phyloP scores from a whole-genome alignment of 2,113 vertebrate genomes.

The Hiodon alosoides region DNA sequence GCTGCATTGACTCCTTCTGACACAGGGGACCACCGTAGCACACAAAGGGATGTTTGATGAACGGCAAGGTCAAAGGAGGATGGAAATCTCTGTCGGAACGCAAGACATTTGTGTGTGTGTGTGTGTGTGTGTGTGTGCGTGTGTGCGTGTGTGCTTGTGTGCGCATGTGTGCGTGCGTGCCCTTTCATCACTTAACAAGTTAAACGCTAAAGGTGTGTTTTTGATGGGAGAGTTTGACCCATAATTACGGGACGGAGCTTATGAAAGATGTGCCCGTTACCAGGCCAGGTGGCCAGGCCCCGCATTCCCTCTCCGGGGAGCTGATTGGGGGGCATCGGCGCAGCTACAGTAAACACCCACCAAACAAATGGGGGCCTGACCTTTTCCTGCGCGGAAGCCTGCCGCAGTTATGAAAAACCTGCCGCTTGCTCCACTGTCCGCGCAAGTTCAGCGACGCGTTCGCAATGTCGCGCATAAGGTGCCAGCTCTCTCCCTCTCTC shows the following conservation, averaged over 20 bases:
- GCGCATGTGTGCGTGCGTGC: no score
- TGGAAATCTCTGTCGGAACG: not conserved
- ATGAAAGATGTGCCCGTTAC: not conserved
- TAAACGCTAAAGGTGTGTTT: conserved; percentile 23
- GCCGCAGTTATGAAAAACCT: conserved; percentile 30
- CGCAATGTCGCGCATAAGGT: conserved; percentile 1
- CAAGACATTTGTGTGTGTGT: no score
- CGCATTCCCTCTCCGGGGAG: not conserved
- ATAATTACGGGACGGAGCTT: no score
- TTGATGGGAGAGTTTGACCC: not conserved
- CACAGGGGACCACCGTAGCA: not conserved
- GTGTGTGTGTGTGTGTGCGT: no score
- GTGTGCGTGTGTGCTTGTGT: no score
- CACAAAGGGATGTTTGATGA: not conserved
- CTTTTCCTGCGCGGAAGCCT: conserved; percentile 28
- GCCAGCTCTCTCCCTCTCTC: not conserved
- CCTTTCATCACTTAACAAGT: no score
- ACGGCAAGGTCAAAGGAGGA: not conserved
- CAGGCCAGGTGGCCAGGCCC: not conserved
- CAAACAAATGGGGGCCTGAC: conserved; percentile 45
- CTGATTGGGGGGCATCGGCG: not conserved
- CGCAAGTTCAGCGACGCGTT: conserved; percentile 20
- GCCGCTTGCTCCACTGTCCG: not conserved
- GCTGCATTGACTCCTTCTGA: not conserved
- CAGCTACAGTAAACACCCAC: conserved; percentile 11